Conservation (phyloP, 2,797 vertebrate genomes). For the Luscinia megarhynchos region DNA sequence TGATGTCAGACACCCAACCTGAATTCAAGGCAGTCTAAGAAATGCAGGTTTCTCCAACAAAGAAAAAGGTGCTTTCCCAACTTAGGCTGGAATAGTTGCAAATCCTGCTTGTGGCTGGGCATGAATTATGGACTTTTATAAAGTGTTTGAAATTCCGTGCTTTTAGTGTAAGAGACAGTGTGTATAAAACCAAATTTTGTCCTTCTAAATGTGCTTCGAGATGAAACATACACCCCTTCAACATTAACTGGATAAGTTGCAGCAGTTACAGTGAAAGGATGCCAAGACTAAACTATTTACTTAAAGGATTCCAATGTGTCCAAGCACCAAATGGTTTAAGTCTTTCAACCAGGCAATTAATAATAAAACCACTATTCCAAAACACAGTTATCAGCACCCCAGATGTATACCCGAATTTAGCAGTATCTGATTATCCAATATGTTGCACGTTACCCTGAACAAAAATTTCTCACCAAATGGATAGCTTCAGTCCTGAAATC, state of each 20-base stretch:
- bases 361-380: conserved; percentile 74
- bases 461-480: conserved; percentile 54
- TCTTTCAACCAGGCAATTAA: conserved; percentile 76
- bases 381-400: conserved; percentile 51
- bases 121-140: conserved; percentile 40
- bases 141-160: conserved; percentile 59
- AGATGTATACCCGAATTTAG: conserved; percentile 23
- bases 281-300: conserved; percentile 72
- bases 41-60: neutral
- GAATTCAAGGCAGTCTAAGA: neutral
- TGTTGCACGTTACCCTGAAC: conserved; percentile 35
- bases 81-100: conserved; percentile 1
- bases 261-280: conserved; percentile 63
- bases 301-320: conserved; percentile 69
- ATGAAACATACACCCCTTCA: conserved; percentile 10
- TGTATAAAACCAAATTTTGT: conserved; percentile 53
- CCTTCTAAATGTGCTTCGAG: conserved; percentile 30
- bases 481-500: neutral
- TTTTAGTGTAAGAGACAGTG: conserved; percentile 49
- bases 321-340: conserved; percentile 75
- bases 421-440: conserved; percentile 50
- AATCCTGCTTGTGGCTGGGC: neutral
- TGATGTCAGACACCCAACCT: neutral
- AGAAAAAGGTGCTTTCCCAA: neutral
- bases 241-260: conserved; percentile 64